A percentile compares a stretch with the other conserved stretches of the same genome.
Evolutionary conservation across 2,113 vertebrate genomes (phyloP).

Genomic region (Lipotes vexillifer): DNA sequence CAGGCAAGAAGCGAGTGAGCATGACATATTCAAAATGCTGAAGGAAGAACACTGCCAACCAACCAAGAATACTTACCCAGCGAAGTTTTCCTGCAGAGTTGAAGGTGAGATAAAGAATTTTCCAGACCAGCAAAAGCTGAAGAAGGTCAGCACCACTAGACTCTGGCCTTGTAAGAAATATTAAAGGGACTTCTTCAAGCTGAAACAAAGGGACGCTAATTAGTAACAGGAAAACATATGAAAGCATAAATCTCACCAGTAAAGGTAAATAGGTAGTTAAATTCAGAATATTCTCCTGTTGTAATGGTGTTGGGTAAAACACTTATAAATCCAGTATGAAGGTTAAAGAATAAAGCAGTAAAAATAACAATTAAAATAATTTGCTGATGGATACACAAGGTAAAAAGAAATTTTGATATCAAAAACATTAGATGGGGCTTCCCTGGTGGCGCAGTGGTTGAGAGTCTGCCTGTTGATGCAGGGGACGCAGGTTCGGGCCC

Average conservation of each 20-base stretch:
- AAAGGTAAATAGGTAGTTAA: not conserved
- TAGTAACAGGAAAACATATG: not conserved
- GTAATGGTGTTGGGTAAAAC: not conserved
- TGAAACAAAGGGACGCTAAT: not conserved
- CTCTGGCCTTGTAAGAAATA: not conserved
- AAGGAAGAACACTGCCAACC: not conserved
- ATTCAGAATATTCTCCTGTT: not conserved
- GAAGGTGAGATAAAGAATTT: not conserved
- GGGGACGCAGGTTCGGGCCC: too few species aligned
- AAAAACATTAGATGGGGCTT: not conserved
- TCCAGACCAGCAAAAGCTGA: not conserved
- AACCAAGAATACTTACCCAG: not conserved
- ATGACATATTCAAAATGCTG: not conserved
- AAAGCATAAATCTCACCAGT: not conserved
- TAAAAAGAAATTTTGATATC: not conserved
- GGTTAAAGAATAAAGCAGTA: not conserved
- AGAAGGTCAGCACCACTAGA: not conserved
- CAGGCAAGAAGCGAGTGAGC: not conserved
- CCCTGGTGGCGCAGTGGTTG: too few species aligned
- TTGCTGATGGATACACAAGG: not conserved
- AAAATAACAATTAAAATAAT: not conserved
- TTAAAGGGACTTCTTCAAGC: not conserved
- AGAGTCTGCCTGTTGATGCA: too few species aligned
- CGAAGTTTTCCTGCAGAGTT: not conserved
- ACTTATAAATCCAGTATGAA: not conserved